Conservation (phyloP, 2,113 vertebrate species). For the Vombatus ursinus region DNA sequence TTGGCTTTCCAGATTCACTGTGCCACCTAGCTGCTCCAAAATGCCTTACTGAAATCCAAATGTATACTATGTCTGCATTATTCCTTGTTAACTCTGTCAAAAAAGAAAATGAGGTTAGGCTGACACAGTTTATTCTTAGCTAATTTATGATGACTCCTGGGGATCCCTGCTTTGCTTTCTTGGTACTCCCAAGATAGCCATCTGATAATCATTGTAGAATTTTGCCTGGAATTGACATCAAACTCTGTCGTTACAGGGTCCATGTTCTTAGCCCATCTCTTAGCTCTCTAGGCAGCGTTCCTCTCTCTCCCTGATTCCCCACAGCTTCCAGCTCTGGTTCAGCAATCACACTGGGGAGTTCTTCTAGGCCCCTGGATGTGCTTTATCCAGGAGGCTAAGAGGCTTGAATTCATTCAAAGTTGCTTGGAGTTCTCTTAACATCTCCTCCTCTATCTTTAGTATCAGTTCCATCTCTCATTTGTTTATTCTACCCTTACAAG, state of each 20-base stretch:
- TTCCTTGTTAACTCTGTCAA: neutral
- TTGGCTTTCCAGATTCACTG: neutral
- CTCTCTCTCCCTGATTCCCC: neutral
- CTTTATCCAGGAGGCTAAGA: neutral
- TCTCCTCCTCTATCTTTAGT: neutral
- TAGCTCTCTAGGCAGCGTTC: neutral
- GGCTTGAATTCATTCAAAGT: neutral
- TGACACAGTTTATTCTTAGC: neutral
- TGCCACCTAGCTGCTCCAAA: neutral
- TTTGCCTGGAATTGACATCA: neutral
- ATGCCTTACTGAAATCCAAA: neutral
- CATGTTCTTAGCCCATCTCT: neutral
- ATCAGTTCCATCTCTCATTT: neutral
- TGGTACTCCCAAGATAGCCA: neutral
- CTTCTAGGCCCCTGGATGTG: neutral
- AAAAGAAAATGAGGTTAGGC: neutral
- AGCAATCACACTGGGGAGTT: neutral
- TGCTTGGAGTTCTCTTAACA: neutral
- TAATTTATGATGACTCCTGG: neutral
- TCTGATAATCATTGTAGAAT: neutral
- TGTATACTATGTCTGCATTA: neutral
- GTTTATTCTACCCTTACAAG: neutral
- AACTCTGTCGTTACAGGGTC: neutral
- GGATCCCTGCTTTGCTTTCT: neutral
- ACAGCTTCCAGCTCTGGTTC: neutral